These are phyloP conservation scores for Parelbella ahira DNA, from an alignment of 2,888 invertebrate genomes.

Conservation along the genomic window DNA sequence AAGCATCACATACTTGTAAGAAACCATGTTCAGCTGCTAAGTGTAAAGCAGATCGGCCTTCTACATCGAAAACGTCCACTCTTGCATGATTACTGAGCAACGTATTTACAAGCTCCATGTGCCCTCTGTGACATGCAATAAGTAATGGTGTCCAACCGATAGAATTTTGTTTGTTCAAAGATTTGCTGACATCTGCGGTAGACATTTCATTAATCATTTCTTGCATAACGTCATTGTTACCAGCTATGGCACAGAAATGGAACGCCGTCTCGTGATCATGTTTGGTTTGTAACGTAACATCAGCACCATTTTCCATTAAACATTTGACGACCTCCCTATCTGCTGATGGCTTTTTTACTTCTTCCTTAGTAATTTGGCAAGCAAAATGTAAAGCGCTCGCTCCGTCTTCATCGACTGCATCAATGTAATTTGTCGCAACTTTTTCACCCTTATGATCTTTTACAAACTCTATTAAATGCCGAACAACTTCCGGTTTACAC, in stretches of 20 bases:
- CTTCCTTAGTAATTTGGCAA: conserved; percentile 91
- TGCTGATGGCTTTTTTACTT: conserved; percentile 86
- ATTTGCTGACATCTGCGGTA: conserved; percentile 93
- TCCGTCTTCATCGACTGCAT: conserved; percentile 93
- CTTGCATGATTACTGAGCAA: conserved; percentile 96
- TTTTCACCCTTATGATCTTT: conserved; percentile 87
- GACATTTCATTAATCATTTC: conserved; percentile 97
- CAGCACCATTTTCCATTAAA: conserved; percentile 94
- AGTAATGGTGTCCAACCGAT: conserved; percentile 98
- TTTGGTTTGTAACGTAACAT: conserved; percentile 91
- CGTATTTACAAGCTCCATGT: conserved; percentile 93
- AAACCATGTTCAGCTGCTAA: conserved; percentile 97
- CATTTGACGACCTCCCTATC: conserved; percentile 94
- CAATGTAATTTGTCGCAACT: conserved; percentile 91
- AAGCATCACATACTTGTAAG: conserved; percentile 91
- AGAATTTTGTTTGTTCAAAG: conserved; percentile 95
- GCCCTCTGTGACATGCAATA: conserved; percentile 84
- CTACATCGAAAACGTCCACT: conserved; percentile 98
- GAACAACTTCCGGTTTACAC: conserved; percentile 91
- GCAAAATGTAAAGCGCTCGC: conserved; percentile 97
- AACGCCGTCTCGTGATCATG: conserved; percentile 95
- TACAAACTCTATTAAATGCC: conserved; percentile 91
- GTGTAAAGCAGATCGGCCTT: conserved; percentile 96
- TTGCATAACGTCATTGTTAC: conserved; percentile 95
- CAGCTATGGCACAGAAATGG: conserved; percentile 96